Conservation (phyloP, 2,797 vertebrate genomes). For the Scolopax rusticola region DNA sequence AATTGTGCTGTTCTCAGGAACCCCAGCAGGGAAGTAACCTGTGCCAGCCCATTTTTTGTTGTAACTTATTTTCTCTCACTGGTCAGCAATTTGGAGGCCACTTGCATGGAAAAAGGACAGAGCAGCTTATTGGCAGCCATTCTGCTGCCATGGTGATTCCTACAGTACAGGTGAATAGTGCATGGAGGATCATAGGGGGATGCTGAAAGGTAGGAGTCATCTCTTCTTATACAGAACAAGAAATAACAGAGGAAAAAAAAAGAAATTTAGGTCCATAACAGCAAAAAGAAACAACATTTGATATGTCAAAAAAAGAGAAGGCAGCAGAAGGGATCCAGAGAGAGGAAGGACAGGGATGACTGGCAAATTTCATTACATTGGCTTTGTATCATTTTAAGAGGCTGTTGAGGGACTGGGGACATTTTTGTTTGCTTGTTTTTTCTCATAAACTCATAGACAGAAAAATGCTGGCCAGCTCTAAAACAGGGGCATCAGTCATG, state of each 20-base stretch:
- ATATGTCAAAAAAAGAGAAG: neutral
- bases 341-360: neutral
- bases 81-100: constrained; percentile 51
- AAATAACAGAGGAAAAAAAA: constrained; percentile 9
- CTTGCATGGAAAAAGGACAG: constrained; percentile 5
- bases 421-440: neutral
- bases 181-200: neutral
- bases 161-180: neutral
- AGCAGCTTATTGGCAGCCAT: neutral
- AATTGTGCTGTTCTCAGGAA: neutral
- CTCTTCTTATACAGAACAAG: neutral
- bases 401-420: neutral
- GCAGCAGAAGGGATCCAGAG: neutral
- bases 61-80: constrained; percentile 47
- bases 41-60: constrained; percentile 11
- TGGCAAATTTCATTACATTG: neutral
- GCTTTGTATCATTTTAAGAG: neutral
- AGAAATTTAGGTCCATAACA: neutral
- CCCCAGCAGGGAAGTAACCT: neutral
- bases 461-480: constrained; percentile 2
- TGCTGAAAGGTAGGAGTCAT: neutral
- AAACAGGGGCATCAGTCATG: constrained; percentile 9
- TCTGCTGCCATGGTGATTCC: constrained; percentile 39
- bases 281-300: neutral
- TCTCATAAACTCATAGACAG: neutral